A percentile compares a stretch with the other conserved stretches of the same genome.
Evolutionary conservation across 2,888 invertebrate genomes (phyloP).

Genomic region (Watsonalla binaria): DNA sequence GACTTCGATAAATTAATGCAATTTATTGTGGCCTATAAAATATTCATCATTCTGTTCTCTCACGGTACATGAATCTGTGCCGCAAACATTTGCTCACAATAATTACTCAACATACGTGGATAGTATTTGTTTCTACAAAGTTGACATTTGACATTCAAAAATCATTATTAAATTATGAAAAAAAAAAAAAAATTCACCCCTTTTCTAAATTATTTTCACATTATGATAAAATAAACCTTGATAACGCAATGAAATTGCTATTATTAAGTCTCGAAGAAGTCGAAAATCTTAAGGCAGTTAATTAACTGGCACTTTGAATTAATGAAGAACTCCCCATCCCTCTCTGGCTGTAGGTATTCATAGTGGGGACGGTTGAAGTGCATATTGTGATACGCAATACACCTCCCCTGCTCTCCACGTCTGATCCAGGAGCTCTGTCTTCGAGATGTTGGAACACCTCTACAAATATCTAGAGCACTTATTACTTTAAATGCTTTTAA

Average conservation of each 20-base stretch:
- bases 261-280: neutral
- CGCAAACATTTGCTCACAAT: no score
- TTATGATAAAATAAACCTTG: no score
- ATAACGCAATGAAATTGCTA: no score
- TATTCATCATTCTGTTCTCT: neutral
- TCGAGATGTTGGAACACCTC: slow-evolving; percentile 44
- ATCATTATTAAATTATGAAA: no score
- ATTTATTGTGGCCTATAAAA: slow-evolving; percentile 2
- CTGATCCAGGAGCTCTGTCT: slow-evolving; percentile 63
- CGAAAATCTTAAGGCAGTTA: slow-evolving; percentile 3
- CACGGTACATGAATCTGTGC: no score
- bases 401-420: slow-evolving; percentile 63
- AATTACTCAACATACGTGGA: no score
- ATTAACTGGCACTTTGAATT: slow-evolving; percentile 29
- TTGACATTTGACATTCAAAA: no score
- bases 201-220: no score
- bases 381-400: slow-evolving; percentile 75
- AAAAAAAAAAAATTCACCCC: no score
- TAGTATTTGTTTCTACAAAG: no score
- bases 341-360: slow-evolving; percentile 65
- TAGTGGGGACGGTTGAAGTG: slow-evolving; percentile 70
- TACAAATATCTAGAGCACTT: slow-evolving; percentile 10
- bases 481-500: neutral
- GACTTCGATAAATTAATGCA: slow-evolving; percentile 24
- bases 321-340: slow-evolving; percentile 46